Percentiles rank a stretch among this genome's conserved stretches.
Evolutionary conservation across 2,888 invertebrate species (phyloP).

Genomic region (Pseudeuparius sepicola): DNA sequence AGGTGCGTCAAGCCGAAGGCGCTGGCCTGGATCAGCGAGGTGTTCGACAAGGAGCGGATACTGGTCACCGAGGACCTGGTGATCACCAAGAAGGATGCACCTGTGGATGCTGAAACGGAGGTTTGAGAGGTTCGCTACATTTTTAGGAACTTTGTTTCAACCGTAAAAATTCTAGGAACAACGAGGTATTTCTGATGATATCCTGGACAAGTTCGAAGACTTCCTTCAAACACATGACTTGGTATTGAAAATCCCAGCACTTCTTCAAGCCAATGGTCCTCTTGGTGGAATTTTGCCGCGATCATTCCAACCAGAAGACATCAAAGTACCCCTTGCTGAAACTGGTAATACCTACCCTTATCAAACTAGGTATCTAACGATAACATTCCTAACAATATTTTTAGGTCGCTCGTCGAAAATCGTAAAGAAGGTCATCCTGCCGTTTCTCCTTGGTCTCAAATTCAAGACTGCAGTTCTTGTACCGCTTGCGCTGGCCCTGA

Average conservation of each 20-base stretch:
- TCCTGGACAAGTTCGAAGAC: conserved; percentile 63
- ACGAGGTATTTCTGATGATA: conserved; percentile 45
- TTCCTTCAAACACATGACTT: conserved; percentile 70
- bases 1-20: conserved; percentile 72
- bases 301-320: conserved; percentile 55
- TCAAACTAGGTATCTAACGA: not conserved
- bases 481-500: conserved; percentile 69
- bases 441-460: conserved; percentile 76
- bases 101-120: conserved; percentile 27
- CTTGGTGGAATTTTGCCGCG: conserved; percentile 53
- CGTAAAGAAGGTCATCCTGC: conserved; percentile 74
- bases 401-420: conserved; percentile 58
- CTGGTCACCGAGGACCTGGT: conserved; percentile 66
- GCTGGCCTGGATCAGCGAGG: conserved; percentile 61
- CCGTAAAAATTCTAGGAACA: conserved; percentile 39
- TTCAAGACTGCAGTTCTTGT: conserved; percentile 78
- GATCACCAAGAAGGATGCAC: conserved; percentile 52
- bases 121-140: conserved; percentile 11
- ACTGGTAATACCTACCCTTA: conserved; percentile 31
- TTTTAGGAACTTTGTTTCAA: not conserved
- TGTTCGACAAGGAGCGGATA: conserved; percentile 57
- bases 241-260: conserved; percentile 63
- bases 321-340: conserved; percentile 60
- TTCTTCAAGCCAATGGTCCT: conserved; percentile 45
- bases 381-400: conserved; percentile 4